Base-by-base conservation (phyloP, 1,140 invertebrate species). In the Brachionus rubens region DNA sequence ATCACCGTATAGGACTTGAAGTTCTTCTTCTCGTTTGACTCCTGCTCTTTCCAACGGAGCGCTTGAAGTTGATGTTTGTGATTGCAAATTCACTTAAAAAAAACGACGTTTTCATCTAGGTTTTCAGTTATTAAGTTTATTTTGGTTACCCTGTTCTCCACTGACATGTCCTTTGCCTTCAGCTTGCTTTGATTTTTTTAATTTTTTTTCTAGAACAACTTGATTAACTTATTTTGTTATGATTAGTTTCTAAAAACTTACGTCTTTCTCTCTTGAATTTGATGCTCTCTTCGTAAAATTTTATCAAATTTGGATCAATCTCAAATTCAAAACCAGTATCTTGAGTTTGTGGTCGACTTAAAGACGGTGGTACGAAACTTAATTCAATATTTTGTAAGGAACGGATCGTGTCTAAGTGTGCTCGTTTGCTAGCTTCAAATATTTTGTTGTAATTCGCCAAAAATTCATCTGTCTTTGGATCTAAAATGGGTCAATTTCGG, bases 281-380 rank as follows among this genome's bases (percentile, higher is more conserved):
- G 12, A 65, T 16, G 16, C 59, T 65, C 43, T 65, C 40, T 65
- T 65, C 59, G 30, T 65, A 65, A 41, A 65, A 65, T 41, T 65
- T 65, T 6, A 65, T 43, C 12, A 28, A 16, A 12, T 46, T 36
- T 24, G 33, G 9, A 46, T 65, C 19, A 10, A 65, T 24, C 26
- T 65, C 59, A 24, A 65, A 65, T 24, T 65, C 36, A 0, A 65
- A 43, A 12, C 43, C 24, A 46, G 14, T 65, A 30, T 41, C 21
- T 10, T 40, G 12, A 41, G 40, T 14, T 65, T 7, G 3, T 59
- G 30, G 14, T 2, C 3, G 2, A 16, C 24, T 33, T 7, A 46
- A n/a, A 12, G 48, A 19, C 7, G 4, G 14, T 3, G 21, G 12
- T 52, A 2, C 3, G 48, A 19, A 52, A 16, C 19, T n/a, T 56